Base-by-base conservation (phyloP, 2,113 vertebrate genomes). In the Crocuta crocuta region DNA sequence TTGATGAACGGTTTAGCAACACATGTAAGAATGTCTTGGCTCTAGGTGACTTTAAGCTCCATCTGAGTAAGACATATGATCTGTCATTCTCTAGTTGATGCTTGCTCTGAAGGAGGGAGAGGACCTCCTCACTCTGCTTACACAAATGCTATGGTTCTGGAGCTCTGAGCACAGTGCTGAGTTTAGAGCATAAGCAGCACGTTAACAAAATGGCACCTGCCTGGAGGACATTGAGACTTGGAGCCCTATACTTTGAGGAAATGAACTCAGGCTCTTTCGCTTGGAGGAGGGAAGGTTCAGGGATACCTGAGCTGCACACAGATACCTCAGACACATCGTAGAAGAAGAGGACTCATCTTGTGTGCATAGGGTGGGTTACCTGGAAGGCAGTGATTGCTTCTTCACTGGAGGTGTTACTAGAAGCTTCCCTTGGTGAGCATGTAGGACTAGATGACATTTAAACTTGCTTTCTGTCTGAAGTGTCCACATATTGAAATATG, bases 391-490 rank as follows among this genome's bases (percentile, higher is more conserved):
- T 23, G 45, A 65, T 39, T 26, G 43, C 71, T 16, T 65, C 23
- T 2, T 85, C 12, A 53, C 21, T 86, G 63, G 53, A 83, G 33
- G 15, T 84, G 31, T 24, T 65, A 17, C 55, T 85, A 65, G 31
- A 95, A 96, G 48, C 39, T 96, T 82, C 55, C n/a, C 28, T 91
- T 43, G 43, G 24, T 26, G 55, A 92, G 43, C 21, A 58, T 39
- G 31, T 70, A 65, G 50, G 43, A 43, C n/a, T 66, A n/a, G 58
- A 71, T 92, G 93, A n/a, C 43, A 88, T 53, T 71, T 88, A 79
- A 79, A 85, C 58, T 76, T 35, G 9, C 17, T 43, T 53, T 84
- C 26, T 35, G 21, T 43, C 12, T 61, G 35, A 88, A 71, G 39
- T 63, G 61, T 43, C 43, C 70, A 53, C 19, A 17, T 4, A 50